Evolutionary conservation across 2,113 vertebrate genomes (phyloP).

Genomic region (Cavia aperea): DNA sequence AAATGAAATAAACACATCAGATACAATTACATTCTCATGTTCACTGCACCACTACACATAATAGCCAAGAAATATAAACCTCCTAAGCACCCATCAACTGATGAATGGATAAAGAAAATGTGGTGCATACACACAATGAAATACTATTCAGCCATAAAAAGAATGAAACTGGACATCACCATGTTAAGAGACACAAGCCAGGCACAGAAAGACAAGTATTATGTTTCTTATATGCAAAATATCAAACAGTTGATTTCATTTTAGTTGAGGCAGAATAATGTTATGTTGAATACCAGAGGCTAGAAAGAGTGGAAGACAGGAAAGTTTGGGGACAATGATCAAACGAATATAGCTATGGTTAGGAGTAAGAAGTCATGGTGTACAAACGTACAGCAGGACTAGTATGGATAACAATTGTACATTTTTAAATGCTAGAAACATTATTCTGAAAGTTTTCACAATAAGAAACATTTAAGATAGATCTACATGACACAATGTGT

Average conservation of each 20-base stretch:
- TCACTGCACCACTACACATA: not conserved
- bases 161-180: not conserved
- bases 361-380: not conserved
- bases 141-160: not conserved
- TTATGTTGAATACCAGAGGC: not conserved
- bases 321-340: not conserved
- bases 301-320: too few relatives aligned
- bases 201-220: not conserved
- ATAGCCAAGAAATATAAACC: not conserved
- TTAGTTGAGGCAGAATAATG: not conserved
- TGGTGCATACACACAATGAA: not conserved
- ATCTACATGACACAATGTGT: not conserved
- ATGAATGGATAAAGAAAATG: not conserved
- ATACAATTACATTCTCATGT: not conserved
- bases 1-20: not conserved
- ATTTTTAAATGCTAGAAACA: not conserved
- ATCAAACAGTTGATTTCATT: not conserved
- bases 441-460: not conserved
- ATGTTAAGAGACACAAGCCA: not conserved
- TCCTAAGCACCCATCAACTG: not conserved
- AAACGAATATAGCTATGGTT: not conserved
- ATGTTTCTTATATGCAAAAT: not conserved
- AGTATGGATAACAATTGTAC: not conserved
- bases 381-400: too few relatives aligned
- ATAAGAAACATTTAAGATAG: not conserved